Evolutionary conservation across 2,888 invertebrate species (phyloP), one percentile per base, ranked within the genome.

Genomic region (Ellobium chinense): DNA sequence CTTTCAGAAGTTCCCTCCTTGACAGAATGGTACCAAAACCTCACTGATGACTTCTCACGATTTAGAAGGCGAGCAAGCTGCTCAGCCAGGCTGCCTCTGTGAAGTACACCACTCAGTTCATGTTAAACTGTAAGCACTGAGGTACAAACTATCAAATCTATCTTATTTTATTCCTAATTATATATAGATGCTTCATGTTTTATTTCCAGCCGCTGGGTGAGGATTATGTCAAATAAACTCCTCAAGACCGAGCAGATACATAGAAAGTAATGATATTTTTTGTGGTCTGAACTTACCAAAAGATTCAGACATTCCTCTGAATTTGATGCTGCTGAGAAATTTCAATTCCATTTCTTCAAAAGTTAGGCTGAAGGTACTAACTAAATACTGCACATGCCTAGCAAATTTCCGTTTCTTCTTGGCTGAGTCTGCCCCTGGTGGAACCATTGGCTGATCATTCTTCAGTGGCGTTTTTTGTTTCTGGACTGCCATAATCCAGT

Each of bases 11-110:
- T 37, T 21, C 76, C 54, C 46, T 14, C 63, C 69, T 73, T 60
- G 81, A 84, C 56, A 87, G 87, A 78, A 80, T 89, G 89, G 31
- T 83, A 78, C 88, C 88, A 89, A 70, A 89, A 85, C 73, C 88
- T 78, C 12, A 85, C 83, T 29, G 87, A 80, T 9, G 89, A 87
- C 70, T 84, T 86, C 63, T 89, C 88, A 73, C 89, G 79, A 2
- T 77, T 77, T 66, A 86, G 85, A 36, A 89, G 65, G 37, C 85
- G 83, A 14, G 69, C 75, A 68, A 88, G 39, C 82, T 87, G 87
- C 9, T 88, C 88, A 54, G 89, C 88, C 31, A 88, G 68, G 24
- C 89, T 88, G 73, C 87, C 87, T 56, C 89, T 89, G 80, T n/a
- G n/a, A n/a, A n/a, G n/a, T n/a, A n/a, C n/a, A n/a, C n/a, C n/a